phyloP scores from a whole-genome alignment of 2,797 vertebrate species.

The Neosilurus mollespiculum region DNA sequence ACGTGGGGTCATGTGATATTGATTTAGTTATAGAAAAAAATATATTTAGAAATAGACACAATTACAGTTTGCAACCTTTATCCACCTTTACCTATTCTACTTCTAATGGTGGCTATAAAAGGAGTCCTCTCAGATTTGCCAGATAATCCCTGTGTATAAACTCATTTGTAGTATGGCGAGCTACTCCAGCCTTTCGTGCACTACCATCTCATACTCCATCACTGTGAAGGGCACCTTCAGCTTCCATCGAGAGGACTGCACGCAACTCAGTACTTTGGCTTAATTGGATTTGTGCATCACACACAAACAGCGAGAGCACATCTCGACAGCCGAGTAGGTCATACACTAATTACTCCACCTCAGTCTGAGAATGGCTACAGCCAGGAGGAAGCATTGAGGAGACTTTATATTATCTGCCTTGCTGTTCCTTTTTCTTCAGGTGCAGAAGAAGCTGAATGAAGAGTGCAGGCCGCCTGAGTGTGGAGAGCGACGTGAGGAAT shows the following conservation, averaged over 20 bases:
- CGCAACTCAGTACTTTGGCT: slow-evolving; percentile 33
- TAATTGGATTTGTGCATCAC: slow-evolving; percentile 73
- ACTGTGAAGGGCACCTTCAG: slow-evolving; percentile 71
- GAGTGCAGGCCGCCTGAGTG: background rate
- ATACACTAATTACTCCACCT: slow-evolving; percentile 72
- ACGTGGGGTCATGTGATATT: background rate
- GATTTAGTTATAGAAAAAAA: no score
- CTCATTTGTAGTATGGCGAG: slow-evolving; percentile 60
- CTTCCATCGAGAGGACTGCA: slow-evolving; percentile 51
- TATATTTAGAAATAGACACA: background rate
- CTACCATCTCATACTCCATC: slow-evolving; percentile 42
- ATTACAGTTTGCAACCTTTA: slow-evolving; percentile 57
- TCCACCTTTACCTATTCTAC: slow-evolving; percentile 70
- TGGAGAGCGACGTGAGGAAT: slow-evolving; percentile 7
- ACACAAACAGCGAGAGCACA: slow-evolving; percentile 71
- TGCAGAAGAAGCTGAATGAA: slow-evolving; percentile 16
- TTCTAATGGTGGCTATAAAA: slow-evolving; percentile 56
- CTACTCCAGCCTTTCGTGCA: slow-evolving; percentile 33
- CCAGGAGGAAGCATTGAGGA: slow-evolving; percentile 28
- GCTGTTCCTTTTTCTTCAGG: slow-evolving; percentile 50
- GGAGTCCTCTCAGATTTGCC: slow-evolving; percentile 63
- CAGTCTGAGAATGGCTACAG: slow-evolving; percentile 52
- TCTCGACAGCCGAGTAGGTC: slow-evolving; percentile 69
- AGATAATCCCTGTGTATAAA: slow-evolving; percentile 71
- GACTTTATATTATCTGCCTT: slow-evolving; percentile 69